These are phyloP conservation scores for Drosophila kohkoa DNA, from an alignment of 1,140 invertebrate species.

Conservation along the genomic window DNA sequence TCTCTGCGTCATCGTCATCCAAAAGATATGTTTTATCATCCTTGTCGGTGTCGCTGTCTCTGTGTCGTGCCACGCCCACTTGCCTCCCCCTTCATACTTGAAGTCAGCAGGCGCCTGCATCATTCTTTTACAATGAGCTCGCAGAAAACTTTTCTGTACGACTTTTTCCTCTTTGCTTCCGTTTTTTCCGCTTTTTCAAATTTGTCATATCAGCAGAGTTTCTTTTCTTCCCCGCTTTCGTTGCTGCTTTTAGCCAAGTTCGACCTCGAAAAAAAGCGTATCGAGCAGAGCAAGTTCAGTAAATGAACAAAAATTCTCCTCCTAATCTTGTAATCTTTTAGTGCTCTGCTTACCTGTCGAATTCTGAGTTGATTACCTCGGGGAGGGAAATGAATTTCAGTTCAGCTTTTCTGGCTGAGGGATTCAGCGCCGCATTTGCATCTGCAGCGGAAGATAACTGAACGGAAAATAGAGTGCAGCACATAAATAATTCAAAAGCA, in stretches of 20 bases:
- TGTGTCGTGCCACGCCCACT: conserved; percentile 15
- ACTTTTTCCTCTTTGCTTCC: not conserved
- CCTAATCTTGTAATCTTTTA: conserved; percentile 20
- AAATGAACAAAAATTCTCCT: not conserved
- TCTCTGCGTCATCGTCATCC: conserved; percentile 37
- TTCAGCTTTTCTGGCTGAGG: no score
- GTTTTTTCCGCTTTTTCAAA: conserved; percentile 34
- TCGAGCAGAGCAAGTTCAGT: not conserved
- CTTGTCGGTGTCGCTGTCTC: not conserved
- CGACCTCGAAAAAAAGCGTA: conserved; percentile 29
- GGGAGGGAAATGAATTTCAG: no score
- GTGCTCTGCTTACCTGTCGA: conserved; percentile 6
- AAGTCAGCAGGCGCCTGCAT: conserved; percentile 19
- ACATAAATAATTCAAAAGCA: conserved; percentile 25
- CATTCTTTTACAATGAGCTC: conserved; percentile 24
- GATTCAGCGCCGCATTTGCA: not conserved
- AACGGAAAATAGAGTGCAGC: conserved; percentile 11
- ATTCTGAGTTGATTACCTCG: not conserved
- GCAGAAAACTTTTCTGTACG: conserved; percentile 26
- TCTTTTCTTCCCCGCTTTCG: no score
- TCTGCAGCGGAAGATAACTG: not conserved
- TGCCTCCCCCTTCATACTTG: not conserved
- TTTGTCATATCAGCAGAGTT: conserved; percentile 69
- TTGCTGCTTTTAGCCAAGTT: conserved; percentile 35
- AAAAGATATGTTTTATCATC: conserved; percentile 25